These are phyloP conservation scores for Enteromius anoplus DNA, from an alignment of 2,797 vertebrate species.

Conservation along the genomic window DNA sequence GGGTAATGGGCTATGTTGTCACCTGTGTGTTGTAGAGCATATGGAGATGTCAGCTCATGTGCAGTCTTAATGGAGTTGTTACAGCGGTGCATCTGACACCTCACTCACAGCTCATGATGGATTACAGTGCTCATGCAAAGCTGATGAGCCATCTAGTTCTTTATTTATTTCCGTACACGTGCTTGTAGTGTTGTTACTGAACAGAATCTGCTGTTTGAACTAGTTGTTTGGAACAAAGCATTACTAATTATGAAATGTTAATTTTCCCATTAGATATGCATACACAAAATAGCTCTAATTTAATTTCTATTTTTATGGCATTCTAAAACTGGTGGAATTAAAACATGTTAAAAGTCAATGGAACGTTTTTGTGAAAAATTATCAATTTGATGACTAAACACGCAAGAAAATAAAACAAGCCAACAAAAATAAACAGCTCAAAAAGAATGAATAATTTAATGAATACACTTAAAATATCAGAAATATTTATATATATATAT, in stretches of 20 bases:
- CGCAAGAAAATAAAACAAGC: neutral
- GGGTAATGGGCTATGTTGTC: slow-evolving; percentile 57
- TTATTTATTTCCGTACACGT: neutral
- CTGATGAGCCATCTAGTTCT: slow-evolving; percentile 32
- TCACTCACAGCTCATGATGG: slow-evolving; percentile 37
- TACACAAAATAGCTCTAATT: no score
- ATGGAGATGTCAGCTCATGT: slow-evolving; percentile 58
- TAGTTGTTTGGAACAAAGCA: slow-evolving; percentile 53
- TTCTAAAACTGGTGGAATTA: neutral
- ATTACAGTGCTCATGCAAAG: slow-evolving; percentile 41
- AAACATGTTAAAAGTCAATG: neutral
- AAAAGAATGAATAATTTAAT: no score
- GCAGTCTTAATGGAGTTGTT: slow-evolving; percentile 55
- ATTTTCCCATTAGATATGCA: neutral
- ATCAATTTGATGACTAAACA: neutral
- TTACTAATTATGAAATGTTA: neutral
- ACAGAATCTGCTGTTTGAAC: slow-evolving; percentile 27
- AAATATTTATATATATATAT: no score
- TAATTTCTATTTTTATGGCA: no score
- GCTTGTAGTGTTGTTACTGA: neutral
- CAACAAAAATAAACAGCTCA: no score
- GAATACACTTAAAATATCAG: no score
- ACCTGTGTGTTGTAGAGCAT: slow-evolving; percentile 46
- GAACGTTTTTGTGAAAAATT: neutral
- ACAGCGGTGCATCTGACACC: slow-evolving; percentile 52